phyloP scores from a whole-genome alignment of 2,113 vertebrate species.

The Paratilapia polleni region DNA sequence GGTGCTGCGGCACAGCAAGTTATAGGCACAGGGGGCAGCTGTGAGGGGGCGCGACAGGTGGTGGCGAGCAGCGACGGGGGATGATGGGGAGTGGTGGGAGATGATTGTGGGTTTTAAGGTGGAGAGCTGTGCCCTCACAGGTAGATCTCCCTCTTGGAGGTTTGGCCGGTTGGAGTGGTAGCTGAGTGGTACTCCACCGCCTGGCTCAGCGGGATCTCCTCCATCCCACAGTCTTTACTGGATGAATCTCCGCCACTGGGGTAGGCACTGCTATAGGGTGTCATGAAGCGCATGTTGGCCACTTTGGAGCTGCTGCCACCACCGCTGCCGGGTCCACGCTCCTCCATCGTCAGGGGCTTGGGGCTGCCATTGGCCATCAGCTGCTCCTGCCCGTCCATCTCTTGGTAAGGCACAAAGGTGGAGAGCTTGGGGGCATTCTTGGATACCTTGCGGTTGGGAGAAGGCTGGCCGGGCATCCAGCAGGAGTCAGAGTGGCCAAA shows the following conservation, averaged over 20 bases:
- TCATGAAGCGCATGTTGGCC: slow-evolving; percentile 96
- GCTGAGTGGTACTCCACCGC: slow-evolving; percentile 91
- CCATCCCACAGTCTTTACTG: slow-evolving; percentile 93
- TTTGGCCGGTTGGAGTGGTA: slow-evolving; percentile 90
- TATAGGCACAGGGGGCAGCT: slow-evolving; percentile 73
- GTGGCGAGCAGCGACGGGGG: slow-evolving; percentile 35
- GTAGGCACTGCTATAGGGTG: slow-evolving; percentile 98
- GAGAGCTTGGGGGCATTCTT: slow-evolving; percentile 93
- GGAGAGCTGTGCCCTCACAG: slow-evolving; percentile 86
- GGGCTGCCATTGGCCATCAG: slow-evolving; percentile 92
- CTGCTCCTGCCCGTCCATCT: slow-evolving; percentile 92
- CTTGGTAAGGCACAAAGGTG: slow-evolving; percentile 99
- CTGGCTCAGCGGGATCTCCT: slow-evolving; percentile 97
- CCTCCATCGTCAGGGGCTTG: slow-evolving; percentile 87
- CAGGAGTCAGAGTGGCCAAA: slow-evolving; percentile 97
- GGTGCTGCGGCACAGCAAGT: slow-evolving; percentile 49
- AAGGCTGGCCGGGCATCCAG: slow-evolving; percentile 98
- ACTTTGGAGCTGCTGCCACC: slow-evolving; percentile 86
- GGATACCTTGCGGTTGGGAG: slow-evolving; percentile 88
- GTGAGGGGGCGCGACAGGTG: slow-evolving; percentile 31
- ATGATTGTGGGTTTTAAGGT: slow-evolving; percentile 11
- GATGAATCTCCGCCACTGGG: slow-evolving; percentile 90
- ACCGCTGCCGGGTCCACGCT: slow-evolving; percentile 81
- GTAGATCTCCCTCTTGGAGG: slow-evolving; percentile 98
- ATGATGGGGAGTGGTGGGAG: background rate